Conservation (phyloP, 2,888 invertebrate genomes). For the Tiliacea aurago region DNA sequence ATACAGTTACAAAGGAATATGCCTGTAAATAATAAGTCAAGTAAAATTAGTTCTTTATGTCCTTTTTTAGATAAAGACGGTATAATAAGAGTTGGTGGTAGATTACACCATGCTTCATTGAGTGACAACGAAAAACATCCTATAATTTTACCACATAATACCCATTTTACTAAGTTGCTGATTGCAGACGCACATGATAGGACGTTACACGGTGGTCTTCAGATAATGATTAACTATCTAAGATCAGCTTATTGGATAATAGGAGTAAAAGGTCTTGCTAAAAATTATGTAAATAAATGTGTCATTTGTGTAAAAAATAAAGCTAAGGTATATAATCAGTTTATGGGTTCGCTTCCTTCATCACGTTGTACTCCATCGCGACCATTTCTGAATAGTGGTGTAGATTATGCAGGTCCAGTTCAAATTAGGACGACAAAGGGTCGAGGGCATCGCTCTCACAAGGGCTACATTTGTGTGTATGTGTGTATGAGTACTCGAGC, state of each 20-base stretch:
- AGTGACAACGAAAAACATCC: constrained; percentile 9
- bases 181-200: constrained; percentile 12
- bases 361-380: constrained; percentile 5
- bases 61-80: no score
- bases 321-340: neutral
- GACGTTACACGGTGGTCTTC: constrained; percentile 14
- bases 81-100: no score
- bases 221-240: constrained; percentile 14
- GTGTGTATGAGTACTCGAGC: constrained; percentile 10
- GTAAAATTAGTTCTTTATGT: constrained; percentile 7
- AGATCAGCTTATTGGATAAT: constrained; percentile 25
- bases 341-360: constrained; percentile 16
- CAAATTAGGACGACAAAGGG: constrained; percentile 18
- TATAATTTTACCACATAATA: constrained; percentile 13
- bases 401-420: constrained; percentile 21
- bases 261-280: constrained; percentile 4
- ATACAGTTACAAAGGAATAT: neutral
- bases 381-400: constrained; percentile 12
- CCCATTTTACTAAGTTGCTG: constrained; percentile 16
- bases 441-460: constrained; percentile 10
- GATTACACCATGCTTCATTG: no score
- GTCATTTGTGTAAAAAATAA: neutral
- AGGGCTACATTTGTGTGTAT: constrained; percentile 11
- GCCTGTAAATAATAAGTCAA: constrained; percentile 12
- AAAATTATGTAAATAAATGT: constrained; percentile 3